phyloP scores from a whole-genome alignment of 2,797 vertebrate species.

The Eidolon dupreanum region DNA sequence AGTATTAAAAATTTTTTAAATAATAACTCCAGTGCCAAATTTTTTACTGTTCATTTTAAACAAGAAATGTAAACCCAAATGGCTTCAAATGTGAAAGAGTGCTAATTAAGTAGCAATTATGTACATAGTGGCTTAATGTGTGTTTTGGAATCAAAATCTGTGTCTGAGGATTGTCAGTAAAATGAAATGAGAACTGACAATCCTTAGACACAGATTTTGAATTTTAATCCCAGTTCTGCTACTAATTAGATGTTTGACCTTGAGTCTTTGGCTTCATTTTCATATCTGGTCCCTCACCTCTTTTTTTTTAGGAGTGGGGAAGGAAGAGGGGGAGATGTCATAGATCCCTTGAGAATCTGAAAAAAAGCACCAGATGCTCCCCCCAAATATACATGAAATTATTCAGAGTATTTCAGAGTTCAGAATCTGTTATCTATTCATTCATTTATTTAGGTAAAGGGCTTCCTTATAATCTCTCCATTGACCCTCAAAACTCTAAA shows the following conservation, averaged over 20 bases:
- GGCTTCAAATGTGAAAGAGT: slow-evolving; percentile 55
- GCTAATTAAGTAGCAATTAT: background rate
- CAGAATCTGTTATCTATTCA: background rate
- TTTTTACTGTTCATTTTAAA: slow-evolving; percentile 63
- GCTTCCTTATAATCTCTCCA: background rate
- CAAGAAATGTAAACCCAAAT: slow-evolving; percentile 43
- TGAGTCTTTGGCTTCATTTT: slow-evolving; percentile 15
- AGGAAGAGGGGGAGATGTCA: accelerated
- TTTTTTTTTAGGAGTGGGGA: background rate
- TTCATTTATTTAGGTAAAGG: slow-evolving; percentile 25
- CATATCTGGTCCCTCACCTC: background rate
- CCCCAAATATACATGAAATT: background rate
- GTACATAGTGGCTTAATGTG: background rate
- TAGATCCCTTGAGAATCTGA: background rate
- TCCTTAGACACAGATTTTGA: background rate
- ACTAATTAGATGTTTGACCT: slow-evolving; percentile 35
- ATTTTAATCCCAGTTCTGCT: slow-evolving; percentile 47
- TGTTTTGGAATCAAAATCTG: slow-evolving; percentile 49
- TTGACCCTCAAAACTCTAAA: slow-evolving; percentile 26
- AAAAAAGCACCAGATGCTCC: background rate
- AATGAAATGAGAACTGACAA: background rate
- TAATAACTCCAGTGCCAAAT: background rate
- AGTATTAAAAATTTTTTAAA: background rate
- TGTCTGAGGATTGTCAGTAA: background rate
- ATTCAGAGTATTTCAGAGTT: slow-evolving; percentile 16